These are phyloP conservation scores for Melanostoma mellinum DNA, from an alignment of 2,888 invertebrate genomes.

Conservation along the genomic window DNA sequence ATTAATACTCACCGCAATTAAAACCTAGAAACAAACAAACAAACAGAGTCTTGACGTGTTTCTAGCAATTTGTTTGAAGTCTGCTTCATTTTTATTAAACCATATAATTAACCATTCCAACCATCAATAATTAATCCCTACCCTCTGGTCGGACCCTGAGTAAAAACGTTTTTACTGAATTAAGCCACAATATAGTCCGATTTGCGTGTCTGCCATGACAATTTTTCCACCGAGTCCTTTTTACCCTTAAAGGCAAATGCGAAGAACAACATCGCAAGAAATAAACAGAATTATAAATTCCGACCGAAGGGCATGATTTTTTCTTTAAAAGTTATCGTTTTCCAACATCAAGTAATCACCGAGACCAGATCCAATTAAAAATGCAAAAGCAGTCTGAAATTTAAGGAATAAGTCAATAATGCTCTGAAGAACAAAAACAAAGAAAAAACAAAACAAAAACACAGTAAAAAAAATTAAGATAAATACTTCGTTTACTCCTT, in stretches of 20 bases:
- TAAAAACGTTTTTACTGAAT: not conserved
- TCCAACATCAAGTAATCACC: constrained; percentile 41
- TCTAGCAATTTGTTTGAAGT: constrained; percentile 39
- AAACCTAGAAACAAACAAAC: constrained; percentile 34
- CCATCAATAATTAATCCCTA: constrained; percentile 58
- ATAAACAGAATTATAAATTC: constrained; percentile 64
- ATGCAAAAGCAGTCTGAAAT: constrained; percentile 25
- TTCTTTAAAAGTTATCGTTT: constrained; percentile 38
- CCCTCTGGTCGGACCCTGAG: constrained; percentile 32
- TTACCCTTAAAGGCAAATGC: constrained; percentile 10
- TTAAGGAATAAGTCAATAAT: constrained; percentile 10
- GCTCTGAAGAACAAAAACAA: not conserved
- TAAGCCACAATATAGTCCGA: constrained; percentile 6
- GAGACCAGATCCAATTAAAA: constrained; percentile 56
- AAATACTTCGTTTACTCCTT: no score
- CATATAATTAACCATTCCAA: constrained; percentile 63
- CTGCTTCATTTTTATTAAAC: constrained; percentile 59
- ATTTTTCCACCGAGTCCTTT: constrained; percentile 43
- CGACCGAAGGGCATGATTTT: constrained; percentile 5
- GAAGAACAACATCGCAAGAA: constrained; percentile 42
- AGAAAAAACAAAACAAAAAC: constrained; percentile 1
- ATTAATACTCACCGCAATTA: no score
- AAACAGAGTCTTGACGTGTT: constrained; percentile 29
- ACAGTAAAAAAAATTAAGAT: no score
- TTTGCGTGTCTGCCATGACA: constrained; percentile 57